Evolutionary conservation across 1,140 invertebrate genomes (phyloP), one percentile per base, ranked within the genome.

Genomic region (Nephila pilipes): DNA sequence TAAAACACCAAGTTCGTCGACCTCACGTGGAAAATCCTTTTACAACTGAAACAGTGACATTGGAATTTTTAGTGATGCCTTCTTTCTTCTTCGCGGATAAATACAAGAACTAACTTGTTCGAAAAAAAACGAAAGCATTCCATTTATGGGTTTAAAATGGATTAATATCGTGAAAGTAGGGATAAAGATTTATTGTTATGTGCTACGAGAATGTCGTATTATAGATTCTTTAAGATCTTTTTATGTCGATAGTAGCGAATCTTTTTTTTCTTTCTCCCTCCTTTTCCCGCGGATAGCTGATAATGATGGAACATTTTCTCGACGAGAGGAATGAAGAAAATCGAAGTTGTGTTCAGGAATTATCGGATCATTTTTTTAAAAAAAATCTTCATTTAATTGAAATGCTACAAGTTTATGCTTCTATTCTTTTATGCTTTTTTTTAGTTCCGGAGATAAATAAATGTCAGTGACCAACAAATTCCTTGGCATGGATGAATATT

Each of bases 41-140:
- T 75, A 18, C 69, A 32, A 32, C 69, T 75, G 69, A 75, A 75
- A 75, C 69, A 75, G 29, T 36, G 69, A 32, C 69, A 32, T 75
- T 29, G 69, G 69, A 75, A 75, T 75, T 75, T 75, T 75, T 75
- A 36, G 69, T 18, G 29, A 46, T 10, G 69, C 29, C 32, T 75
- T 75, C 36, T 75, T 32, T 60, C 58, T 18, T 32, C 29, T 36
- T 29, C 16, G n/a, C n/a, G 25, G 14, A 65, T 65, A 65, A 65
- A n/a, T 25, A 65, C 63, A 12, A 25, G 25, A 65, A 65, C 25
- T 8, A 75, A 2, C 29, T 75, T 75, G 46, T 75, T 32, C 32
- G 69, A 75, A 36, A 32, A 69, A 75, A 75, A 60, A 18, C 16
- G 58, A 60, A 75, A 75, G 16, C 4, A 18, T 75, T 32, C 3